Percentiles rank a stretch among this genome's conserved stretches.
Conservation (phyloP, 2,797 vertebrate genomes). For the Euthynnus affinis region DNA sequence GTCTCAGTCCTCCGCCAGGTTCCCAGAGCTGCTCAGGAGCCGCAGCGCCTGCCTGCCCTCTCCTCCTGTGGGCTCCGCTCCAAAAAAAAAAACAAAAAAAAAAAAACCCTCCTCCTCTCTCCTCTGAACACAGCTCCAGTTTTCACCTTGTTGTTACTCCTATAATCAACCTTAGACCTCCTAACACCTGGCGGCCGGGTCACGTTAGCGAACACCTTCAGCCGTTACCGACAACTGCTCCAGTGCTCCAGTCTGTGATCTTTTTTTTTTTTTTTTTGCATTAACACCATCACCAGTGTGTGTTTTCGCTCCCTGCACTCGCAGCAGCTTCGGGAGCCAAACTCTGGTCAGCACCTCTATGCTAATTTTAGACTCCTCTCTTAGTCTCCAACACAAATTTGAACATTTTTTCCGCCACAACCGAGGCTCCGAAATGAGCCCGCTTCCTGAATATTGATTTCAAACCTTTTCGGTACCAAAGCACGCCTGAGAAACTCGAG, state of each 20-base stretch:
- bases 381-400: slow-evolving; percentile 47
- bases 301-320: slow-evolving; percentile 12
- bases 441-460: slow-evolving; percentile 27
- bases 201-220: slow-evolving; percentile 24
- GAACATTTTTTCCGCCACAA: slow-evolving; percentile 40
- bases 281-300: slow-evolving; percentile 19
- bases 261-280: slow-evolving; percentile 9
- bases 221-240: slow-evolving; percentile 10
- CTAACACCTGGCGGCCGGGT: slow-evolving; percentile 37
- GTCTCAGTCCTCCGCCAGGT: slow-evolving; percentile 47
- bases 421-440: slow-evolving; percentile 5
- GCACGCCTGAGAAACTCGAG: neutral
- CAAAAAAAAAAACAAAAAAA: too few species aligned
- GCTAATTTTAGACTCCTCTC: slow-evolving; percentile 56
- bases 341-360: slow-evolving; percentile 51
- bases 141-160: slow-evolving; percentile 29
- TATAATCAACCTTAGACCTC: slow-evolving; percentile 8
- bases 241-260: slow-evolving; percentile 11
- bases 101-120: neutral
- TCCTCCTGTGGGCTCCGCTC: slow-evolving; percentile 27
- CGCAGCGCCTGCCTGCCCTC: slow-evolving; percentile 44
- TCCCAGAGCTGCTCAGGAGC: slow-evolving; percentile 53
- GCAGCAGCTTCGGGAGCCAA: slow-evolving; percentile 14
- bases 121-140: slow-evolving; percentile 1
- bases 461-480: slow-evolving; percentile 17